These are phyloP conservation scores for Ametastegia equiseti DNA, from an alignment of 2,888 invertebrate genomes.

Conservation along the genomic window DNA sequence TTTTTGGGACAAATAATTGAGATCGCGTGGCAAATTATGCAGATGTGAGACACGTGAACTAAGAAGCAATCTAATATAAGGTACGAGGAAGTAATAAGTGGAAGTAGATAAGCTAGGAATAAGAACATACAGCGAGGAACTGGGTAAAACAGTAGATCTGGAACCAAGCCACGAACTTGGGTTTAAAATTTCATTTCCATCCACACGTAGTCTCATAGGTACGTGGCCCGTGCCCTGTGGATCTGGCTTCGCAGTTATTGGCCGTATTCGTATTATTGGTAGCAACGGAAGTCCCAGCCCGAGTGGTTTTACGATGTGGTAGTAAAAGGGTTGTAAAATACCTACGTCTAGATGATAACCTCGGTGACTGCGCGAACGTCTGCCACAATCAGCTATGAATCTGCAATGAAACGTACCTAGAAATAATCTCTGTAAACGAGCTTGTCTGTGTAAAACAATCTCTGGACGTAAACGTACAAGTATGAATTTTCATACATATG, in stretches of 20 bases:
- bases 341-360: conserved; percentile 38
- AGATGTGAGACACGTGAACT: neutral
- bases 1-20: neutral
- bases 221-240: neutral
- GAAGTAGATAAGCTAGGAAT: neutral
- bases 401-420: conserved; percentile 30
- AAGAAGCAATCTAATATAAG: neutral
- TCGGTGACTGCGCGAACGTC: conserved; percentile 15
- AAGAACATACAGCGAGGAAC: neutral
- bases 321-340: conserved; percentile 42
- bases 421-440: neutral
- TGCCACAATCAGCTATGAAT: conserved; percentile 24
- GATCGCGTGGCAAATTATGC: neutral
- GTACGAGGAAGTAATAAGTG: neutral
- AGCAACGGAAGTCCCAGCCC: conserved; percentile 32
- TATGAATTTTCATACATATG: neutral
- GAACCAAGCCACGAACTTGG: neutral
- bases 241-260: conserved; percentile 15
- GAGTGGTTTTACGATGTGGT: conserved; percentile 31
- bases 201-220: neutral
- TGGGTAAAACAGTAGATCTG: conserved; percentile 4
- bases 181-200: conserved; percentile 31
- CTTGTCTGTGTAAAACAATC: neutral
- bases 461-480: neutral
- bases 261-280: conserved; percentile 34